Conservation (phyloP, 2,888 invertebrate species). For the Parnassius smintheus region DNA sequence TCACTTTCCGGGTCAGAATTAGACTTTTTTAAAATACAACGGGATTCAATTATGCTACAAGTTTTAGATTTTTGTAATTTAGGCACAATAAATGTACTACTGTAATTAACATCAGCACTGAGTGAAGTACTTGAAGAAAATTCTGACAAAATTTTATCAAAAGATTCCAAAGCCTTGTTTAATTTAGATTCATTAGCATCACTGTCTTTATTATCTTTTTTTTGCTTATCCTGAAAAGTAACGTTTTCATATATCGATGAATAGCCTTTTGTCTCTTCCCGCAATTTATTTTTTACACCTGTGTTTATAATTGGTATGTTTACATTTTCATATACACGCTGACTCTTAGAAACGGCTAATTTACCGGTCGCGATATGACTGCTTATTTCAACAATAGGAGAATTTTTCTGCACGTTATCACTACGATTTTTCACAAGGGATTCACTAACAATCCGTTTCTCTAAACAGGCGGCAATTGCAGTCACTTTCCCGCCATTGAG, state of each 20-base stretch:
- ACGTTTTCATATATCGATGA: slow-evolving; percentile 76
- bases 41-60: slow-evolving; percentile 85
- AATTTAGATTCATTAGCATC: slow-evolving; percentile 59
- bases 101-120: slow-evolving; percentile 49
- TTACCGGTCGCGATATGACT: slow-evolving; percentile 31
- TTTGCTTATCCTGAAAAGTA: slow-evolving; percentile 58
- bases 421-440: slow-evolving; percentile 54
- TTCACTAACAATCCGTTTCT: slow-evolving; percentile 67
- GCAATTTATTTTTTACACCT: slow-evolving; percentile 44
- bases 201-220: slow-evolving; percentile 34
- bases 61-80: slow-evolving; percentile 86
- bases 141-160: slow-evolving; percentile 73
- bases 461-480: slow-evolving; percentile 72
- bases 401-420: slow-evolving; percentile 68
- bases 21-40: slow-evolving; percentile 83
- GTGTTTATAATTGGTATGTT: slow-evolving; percentile 52
- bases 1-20: slow-evolving; percentile 71
- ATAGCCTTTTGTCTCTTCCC: slow-evolving; percentile 71
- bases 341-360: slow-evolving; percentile 47
- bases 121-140: slow-evolving; percentile 59
- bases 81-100: slow-evolving; percentile 66
- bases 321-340: slow-evolving; percentile 75
- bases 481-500: slow-evolving; percentile 72
- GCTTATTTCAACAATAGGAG: slow-evolving; percentile 47
- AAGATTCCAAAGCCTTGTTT: slow-evolving; percentile 72